A percentile compares a stretch with the other conserved stretches of the same genome.
These are phyloP conservation scores for Troides helena DNA, from an alignment of 2,888 invertebrate species.

Conservation along the genomic window DNA sequence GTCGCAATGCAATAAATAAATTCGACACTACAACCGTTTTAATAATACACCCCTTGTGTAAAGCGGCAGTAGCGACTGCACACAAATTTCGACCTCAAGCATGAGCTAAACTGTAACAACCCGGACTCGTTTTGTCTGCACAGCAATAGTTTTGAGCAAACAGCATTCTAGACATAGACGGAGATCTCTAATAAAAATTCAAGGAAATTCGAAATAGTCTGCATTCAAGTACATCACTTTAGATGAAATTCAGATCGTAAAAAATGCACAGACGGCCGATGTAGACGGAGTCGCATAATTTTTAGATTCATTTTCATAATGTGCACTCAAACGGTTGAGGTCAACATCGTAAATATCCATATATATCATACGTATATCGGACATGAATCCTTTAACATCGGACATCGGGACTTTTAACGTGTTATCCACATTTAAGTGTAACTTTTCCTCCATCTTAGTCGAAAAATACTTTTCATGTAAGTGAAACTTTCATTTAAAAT, in stretches of 20 bases:
- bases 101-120: constrained; percentile 15
- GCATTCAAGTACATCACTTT: constrained; percentile 71
- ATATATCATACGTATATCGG: constrained; percentile 33
- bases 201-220: constrained; percentile 76
- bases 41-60: constrained; percentile 40
- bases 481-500: no score
- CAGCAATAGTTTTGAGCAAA: constrained; percentile 33
- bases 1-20: constrained; percentile 72
- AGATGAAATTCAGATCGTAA: constrained; percentile 70
- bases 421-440: no score
- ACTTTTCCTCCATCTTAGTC: no score
- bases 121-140: constrained; percentile 42
- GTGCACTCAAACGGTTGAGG: constrained; percentile 70
- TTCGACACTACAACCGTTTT: constrained; percentile 53
- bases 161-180: constrained; percentile 54
- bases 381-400: constrained; percentile 3
- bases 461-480: no score
- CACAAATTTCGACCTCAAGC: constrained; percentile 18
- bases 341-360: constrained; percentile 50
- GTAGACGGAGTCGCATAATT: constrained; percentile 68
- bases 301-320: constrained; percentile 77
- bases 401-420: not conserved
- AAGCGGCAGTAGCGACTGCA: constrained; percentile 30
- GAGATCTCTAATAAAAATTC: constrained; percentile 72
- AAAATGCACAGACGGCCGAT: constrained; percentile 72